Evolutionary conservation across 2,888 invertebrate species (phyloP), one percentile per base, ranked within the genome.

Genomic region (Apotomis capreana): DNA sequence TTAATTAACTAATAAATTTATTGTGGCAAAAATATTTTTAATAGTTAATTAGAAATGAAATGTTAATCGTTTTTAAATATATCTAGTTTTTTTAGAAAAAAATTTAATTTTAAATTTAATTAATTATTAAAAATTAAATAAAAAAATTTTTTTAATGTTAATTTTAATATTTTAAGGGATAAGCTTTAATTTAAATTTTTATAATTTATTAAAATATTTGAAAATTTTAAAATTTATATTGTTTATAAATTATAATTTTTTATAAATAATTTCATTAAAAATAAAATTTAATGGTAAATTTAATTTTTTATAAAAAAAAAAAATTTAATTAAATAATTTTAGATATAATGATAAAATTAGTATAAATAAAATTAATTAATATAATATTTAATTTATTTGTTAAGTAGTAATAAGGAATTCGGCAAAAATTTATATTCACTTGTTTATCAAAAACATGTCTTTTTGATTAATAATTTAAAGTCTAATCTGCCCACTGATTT

Each of bases 381-480:
- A 46, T 36, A 57, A 12, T 61, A 52, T 52, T 44, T n/a, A 26
- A 26, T 90, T 94, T 92, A 91, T 94, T 94, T 93, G 94, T 78
- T 55, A 92, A 83, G 83, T 94, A 91, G 89, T 83, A 82, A 78
- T 89, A 94, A 95, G 92, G 92, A 95, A 95, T 90, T 95, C 91
- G 94, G 94, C 95, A 95, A 95, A 94, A 83, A 77, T 89, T 84
- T 85, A 93, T 95, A 87, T 94, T 94, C 94, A 94, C 94, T 94
- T 96, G 95, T 96, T 96, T 96, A 96, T 90, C 95, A 96, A 96
- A 96, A 96, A 96, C 95, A 95, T 95, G 94, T 94, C 94, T 94
- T 95, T 94, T 94, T 92, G 94, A 78, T 26, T 15, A 79, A 89
- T 89, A 89, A 94, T 95, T 90, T 94, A 94, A 95, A 90, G 94